Conservation (phyloP, 2,797 vertebrate genomes). For the Phaenicophaeus curvirostris region DNA sequence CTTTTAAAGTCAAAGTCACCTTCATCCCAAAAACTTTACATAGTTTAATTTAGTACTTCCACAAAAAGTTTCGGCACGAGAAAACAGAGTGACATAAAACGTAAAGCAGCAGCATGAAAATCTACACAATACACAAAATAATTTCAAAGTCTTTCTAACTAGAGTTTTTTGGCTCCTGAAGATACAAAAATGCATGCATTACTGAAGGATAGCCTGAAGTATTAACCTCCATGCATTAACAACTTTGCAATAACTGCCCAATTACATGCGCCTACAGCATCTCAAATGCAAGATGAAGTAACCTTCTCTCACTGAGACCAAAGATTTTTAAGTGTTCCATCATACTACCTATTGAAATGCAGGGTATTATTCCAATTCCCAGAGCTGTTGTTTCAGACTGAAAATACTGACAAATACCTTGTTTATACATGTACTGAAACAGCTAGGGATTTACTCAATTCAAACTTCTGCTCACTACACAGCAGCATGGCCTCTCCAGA, state of each 20-base stretch:
- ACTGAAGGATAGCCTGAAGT: not conserved
- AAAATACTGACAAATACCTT: not conserved
- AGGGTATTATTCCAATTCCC: not conserved
- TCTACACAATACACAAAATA: not conserved
- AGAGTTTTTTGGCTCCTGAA: not conserved
- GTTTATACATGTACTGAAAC: not conserved
- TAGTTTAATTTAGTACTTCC: not conserved
- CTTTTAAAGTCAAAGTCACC: not conserved
- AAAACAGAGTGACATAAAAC: not conserved
- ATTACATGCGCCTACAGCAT: not conserved
- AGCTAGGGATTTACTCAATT: not conserved
- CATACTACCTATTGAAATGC: not conserved
- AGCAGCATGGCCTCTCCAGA: not conserved
- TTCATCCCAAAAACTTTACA: not conserved
- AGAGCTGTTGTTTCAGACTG: not conserved
- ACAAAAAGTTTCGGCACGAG: not conserved
- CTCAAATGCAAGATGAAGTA: not conserved
- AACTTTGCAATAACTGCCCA: not conserved
- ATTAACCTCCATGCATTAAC: not conserved
- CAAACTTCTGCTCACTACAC: not conserved
- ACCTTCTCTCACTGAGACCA: not conserved
- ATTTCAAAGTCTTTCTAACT: not conserved
- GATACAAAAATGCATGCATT: not conserved
- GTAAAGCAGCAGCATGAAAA: not conserved
- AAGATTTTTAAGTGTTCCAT: not conserved